Conservation (phyloP, 2,113 vertebrate genomes). For the Alosa alosa region DNA sequence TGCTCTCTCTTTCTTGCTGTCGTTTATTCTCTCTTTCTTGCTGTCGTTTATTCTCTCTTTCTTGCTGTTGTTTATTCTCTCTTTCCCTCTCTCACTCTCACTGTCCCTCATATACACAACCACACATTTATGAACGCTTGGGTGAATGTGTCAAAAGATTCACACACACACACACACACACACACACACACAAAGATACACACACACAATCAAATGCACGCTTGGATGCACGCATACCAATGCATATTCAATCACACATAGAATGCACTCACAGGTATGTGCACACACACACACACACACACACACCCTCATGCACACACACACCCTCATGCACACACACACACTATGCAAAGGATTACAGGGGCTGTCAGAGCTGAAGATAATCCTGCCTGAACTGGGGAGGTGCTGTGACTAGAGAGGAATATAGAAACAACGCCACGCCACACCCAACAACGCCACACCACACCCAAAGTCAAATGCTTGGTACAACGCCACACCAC, state of each 20-base stretch:
- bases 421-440: not conserved
- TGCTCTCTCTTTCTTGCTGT: not conserved
- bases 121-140: not conserved
- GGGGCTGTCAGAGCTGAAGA: not conserved
- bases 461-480: too few relatives aligned
- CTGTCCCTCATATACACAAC: not conserved
- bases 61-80: too few relatives aligned
- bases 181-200: not conserved
- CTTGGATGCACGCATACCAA: not conserved
- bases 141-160: too few relatives aligned
- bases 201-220: not conserved
- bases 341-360: constrained; percentile 7
- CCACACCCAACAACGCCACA: too few relatives aligned
- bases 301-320: not conserved
- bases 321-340: not conserved
- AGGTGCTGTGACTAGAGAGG: not conserved
- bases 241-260: constrained; percentile 8
- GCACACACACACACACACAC: not conserved
- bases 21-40: not conserved
- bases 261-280: not conserved
- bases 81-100: not conserved
- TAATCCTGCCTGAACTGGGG: constrained; percentile 16
- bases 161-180: not conserved
- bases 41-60: not conserved
- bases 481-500: too few relatives aligned